Evolutionary conservation across 2,888 invertebrate species (phyloP).

Genomic region (Metopia argyrocephala): DNA sequence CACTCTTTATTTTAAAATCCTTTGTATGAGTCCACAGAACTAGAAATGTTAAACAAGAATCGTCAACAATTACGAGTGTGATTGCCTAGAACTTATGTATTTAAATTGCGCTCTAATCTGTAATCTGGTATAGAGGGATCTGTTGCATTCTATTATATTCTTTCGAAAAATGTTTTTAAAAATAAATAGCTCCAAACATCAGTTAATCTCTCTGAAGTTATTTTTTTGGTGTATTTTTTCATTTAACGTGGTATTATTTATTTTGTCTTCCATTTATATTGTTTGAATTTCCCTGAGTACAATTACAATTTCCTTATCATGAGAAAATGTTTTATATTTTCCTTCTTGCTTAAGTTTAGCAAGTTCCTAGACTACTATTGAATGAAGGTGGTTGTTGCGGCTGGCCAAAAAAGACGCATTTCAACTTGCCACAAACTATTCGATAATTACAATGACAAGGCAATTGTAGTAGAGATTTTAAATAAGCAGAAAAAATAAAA

Average conservation of each 20-base stretch:
- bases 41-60: no score
- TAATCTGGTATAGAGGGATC: no score
- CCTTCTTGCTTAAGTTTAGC: slow-evolving; percentile 18
- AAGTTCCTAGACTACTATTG: slow-evolving; percentile 30
- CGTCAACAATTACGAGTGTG: no score
- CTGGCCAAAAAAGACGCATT: slow-evolving; percentile 30
- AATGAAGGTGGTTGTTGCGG: slow-evolving; percentile 31
- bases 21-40: no score
- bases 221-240: slow-evolving; percentile 9
- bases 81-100: no score
- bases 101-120: no score
- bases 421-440: slow-evolving; percentile 60
- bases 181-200: no score
- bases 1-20: no score
- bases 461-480: slow-evolving; percentile 61
- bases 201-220: no score
- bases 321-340: slow-evolving; percentile 46
- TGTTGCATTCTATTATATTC: no score
- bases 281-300: slow-evolving; percentile 40
- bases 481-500: slow-evolving; percentile 26
- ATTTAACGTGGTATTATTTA: not conserved
- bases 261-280: slow-evolving; percentile 28
- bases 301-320: slow-evolving; percentile 58
- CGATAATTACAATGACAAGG: slow-evolving; percentile 67
- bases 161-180: no score